phyloP scores from a whole-genome alignment of 2,888 invertebrate genomes.

The Dryobota labecula region DNA sequence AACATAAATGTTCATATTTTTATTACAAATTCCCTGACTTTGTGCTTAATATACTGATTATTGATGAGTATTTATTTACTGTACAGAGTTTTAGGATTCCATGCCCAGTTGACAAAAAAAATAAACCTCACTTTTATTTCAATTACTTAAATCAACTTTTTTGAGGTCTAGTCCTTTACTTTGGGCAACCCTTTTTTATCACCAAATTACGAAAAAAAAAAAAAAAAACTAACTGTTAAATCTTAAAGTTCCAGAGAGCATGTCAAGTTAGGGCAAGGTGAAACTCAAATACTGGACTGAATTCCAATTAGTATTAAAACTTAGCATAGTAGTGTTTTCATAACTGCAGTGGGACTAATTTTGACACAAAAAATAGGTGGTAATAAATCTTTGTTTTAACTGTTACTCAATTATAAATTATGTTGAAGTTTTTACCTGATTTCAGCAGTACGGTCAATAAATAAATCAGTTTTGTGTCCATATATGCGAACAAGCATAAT shows the following conservation, averaged over 20 bases:
- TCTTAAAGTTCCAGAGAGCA: not conserved
- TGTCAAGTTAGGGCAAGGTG: not conserved
- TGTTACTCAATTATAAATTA: not conserved
- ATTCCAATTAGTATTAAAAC: not conserved
- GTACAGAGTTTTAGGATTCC: not conserved
- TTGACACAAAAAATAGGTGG: not conserved
- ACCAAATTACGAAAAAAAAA: not conserved
- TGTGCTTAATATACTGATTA: not conserved
- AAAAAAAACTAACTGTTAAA: too few species aligned
- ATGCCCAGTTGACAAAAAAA: not conserved
- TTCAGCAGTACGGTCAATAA: conserved; percentile 97
- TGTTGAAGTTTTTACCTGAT: conserved; percentile 88
- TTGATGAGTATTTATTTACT: not conserved
- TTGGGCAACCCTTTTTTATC: not conserved
- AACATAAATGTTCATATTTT: not conserved
- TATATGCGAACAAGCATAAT: conserved; percentile 97
- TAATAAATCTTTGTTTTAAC: not conserved
- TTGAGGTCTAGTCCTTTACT: not conserved
- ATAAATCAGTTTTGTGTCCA: conserved; percentile 97
- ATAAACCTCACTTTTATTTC: not conserved
- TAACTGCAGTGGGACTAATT: not conserved
- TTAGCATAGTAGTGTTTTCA: not conserved
- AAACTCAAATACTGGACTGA: not conserved
- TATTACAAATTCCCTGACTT: not conserved
- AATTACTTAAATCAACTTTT: not conserved